phyloP scores from a whole-genome alignment of 92 coral and sea anemone genomes.

The Metridium senile region DNA sequence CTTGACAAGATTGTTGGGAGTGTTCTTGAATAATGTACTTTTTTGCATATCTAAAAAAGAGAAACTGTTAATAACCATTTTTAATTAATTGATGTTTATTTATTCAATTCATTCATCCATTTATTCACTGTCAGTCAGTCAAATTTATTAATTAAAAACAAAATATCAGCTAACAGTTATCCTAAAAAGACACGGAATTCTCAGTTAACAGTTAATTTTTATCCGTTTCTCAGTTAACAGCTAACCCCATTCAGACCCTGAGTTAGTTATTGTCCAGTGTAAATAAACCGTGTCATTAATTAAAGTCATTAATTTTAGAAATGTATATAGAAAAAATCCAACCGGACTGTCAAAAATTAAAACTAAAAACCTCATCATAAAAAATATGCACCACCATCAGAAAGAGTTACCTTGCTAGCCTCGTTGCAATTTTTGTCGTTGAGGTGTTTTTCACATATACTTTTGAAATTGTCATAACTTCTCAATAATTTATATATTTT shows the following conservation, averaged over 20 bases:
- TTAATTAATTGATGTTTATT: too few relatives aligned
- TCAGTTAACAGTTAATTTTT: background rate
- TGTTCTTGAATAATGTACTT: constrained; percentile 32
- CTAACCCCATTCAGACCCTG: background rate
- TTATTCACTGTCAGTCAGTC: background rate
- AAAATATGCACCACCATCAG: too few relatives aligned
- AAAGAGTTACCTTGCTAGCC: too few relatives aligned
- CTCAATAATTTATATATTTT: background rate
- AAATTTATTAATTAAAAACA: background rate
- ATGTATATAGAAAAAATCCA: too few relatives aligned
- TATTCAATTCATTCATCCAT: background rate
- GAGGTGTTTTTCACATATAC: too few relatives aligned
- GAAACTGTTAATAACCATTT: background rate
- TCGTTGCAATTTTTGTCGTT: too few relatives aligned
- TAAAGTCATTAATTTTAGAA: too few relatives aligned
- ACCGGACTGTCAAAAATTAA: too few relatives aligned
- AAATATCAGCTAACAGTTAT: background rate
- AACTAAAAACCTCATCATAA: too few relatives aligned
- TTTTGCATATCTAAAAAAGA: constrained; percentile 6
- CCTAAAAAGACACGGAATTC: background rate
- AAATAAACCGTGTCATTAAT: too few relatives aligned
- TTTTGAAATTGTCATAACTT: too few relatives aligned
- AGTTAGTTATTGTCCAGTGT: too few relatives aligned
- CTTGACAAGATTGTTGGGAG: constrained; percentile 17
- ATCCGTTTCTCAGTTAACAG: background rate